Base-by-base conservation (phyloP, 2,888 invertebrate genomes). In the Calameuta pallipes region DNA sequence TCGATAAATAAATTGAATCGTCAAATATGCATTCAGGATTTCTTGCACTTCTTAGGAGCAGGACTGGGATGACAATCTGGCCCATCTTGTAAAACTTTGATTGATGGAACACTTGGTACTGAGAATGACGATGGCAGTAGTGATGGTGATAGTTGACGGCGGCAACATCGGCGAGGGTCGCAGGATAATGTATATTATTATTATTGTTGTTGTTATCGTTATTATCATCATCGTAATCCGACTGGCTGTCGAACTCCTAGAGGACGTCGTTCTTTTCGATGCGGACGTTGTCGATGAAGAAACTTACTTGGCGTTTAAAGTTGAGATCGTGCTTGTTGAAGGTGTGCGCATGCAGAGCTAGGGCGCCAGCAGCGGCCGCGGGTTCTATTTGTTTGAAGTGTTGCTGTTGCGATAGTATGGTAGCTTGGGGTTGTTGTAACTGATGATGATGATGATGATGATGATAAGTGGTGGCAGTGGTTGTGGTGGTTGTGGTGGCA, bases 301-400 rank as follows among this genome's bases (percentile, higher is more conserved):
- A 95, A 96, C 96, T 96, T 96, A 96, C 96, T 96, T 96, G 96
- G 93, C 95, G 94, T 94, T 95, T 95, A 93, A 95, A 94, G 93
- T 93, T 94, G 91, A 93, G 92, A 92, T 94, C 94, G 89, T 92
- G 91, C 92, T 94, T 94, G 93, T 94, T 93, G 93, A 93, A 94
- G 90, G 93, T 93, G 92, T 94, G 92, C 84, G 92, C 89, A 85
- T 92, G 91, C 78, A 92, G 90, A 80, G 90, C 90, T 79, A 91
- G 84, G 76, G 89, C 90, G 79, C 92, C 90, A 79, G 90, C 90
- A 69, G 89, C 89, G 73, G 79, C 77, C 31, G 89, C 89, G 15
- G 91, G 90, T 83, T 91, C 91, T 77, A 91, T 87, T 82, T 89
- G 90, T 85, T 90, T 91, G 78, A 90, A 85, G 69, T 81, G 87